phyloP scores from a whole-genome alignment of 2,797 vertebrate species.

The Alca torda region DNA sequence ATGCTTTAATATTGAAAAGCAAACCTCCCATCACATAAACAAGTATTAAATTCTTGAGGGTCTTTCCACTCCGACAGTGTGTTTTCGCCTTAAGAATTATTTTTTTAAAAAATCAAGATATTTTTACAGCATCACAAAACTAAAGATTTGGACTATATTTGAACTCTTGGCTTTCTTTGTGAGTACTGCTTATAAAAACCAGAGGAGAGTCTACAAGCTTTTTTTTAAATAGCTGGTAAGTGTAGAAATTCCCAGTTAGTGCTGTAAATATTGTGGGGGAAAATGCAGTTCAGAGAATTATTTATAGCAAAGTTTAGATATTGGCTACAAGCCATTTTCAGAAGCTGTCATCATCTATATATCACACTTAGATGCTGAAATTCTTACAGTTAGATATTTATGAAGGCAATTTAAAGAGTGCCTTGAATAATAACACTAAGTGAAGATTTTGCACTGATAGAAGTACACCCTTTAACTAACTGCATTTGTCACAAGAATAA shows the following conservation, averaged over 20 bases:
- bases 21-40: not conserved
- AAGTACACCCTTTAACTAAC: not conserved
- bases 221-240: not conserved
- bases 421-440: constrained; percentile 1
- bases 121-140: not conserved
- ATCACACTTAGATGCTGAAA: constrained; percentile 36
- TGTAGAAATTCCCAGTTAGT: not conserved
- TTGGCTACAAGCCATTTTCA: not conserved
- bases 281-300: not conserved
- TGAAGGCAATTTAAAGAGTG: constrained; percentile 19
- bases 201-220: not conserved
- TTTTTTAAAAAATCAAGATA: not conserved
- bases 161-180: not conserved
- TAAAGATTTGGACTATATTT: not conserved
- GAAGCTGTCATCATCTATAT: constrained; percentile 14
- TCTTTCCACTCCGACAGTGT: not conserved
- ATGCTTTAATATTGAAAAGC: not conserved
- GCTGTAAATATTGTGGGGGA: not conserved
- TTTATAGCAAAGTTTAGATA: constrained; percentile 36
- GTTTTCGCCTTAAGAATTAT: not conserved
- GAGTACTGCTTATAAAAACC: not conserved
- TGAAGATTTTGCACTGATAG: not conserved
- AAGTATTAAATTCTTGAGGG: not conserved
- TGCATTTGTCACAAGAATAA: constrained; percentile 22
- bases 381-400: constrained; percentile 30